Percentiles rank a stretch among this genome's conserved stretches.
phyloP scores from a whole-genome alignment of 2,113 vertebrate species.

The Tychaedon coryphoeus region DNA sequence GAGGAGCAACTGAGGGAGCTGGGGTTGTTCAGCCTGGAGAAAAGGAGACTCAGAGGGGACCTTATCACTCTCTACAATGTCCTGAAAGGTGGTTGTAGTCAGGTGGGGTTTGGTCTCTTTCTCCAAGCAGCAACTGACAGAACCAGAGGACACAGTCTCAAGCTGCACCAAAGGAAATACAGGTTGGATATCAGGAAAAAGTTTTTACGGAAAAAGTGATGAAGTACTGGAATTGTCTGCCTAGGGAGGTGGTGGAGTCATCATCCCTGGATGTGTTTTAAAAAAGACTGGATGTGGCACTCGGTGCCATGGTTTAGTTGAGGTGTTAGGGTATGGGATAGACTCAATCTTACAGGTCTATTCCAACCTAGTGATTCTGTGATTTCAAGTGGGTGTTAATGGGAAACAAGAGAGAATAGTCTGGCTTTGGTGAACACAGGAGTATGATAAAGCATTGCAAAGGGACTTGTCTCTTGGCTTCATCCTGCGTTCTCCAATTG shows the following conservation, averaged over 20 bases:
- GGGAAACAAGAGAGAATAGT: not conserved
- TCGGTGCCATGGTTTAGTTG: not conserved
- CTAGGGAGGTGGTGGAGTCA: not conserved
- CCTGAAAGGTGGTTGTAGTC: not conserved
- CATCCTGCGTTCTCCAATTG: not conserved
- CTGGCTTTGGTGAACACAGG: not conserved
- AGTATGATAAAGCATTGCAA: not conserved
- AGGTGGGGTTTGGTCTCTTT: not conserved
- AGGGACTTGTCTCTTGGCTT: not conserved
- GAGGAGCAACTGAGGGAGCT: not conserved
- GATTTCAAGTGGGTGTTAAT: not conserved
- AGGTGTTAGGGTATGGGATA: not conserved
- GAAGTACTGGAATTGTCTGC: not conserved
- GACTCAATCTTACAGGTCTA: not conserved
- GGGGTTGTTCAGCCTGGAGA: not conserved
- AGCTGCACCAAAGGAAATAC: rapidly evolving
- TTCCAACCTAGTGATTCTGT: not conserved
- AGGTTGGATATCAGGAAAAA: not conserved
- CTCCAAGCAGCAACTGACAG: not conserved
- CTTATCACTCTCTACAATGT: not conserved
- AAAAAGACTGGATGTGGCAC: not conserved
- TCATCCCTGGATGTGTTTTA: not conserved
- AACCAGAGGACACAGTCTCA: rapidly evolving
- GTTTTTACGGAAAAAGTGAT: not conserved
- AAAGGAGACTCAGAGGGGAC: not conserved